Evolutionary conservation across 2,797 vertebrate species (phyloP), one percentile per base, ranked within the genome.

Genomic region (Leuciscus waleckii): DNA sequence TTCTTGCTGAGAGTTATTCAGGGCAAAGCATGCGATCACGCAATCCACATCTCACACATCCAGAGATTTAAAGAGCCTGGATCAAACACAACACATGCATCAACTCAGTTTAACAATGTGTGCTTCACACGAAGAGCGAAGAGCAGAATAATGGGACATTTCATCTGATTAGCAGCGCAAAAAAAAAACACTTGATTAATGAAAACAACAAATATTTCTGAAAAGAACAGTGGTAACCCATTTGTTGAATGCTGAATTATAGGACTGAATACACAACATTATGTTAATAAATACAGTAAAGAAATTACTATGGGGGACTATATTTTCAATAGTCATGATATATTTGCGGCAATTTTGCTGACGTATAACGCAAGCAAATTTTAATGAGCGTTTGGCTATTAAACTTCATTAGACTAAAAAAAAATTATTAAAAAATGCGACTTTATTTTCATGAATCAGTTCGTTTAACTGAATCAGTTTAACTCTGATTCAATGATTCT

Each of bases 1-100:
- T 61, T n/a, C n/a, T 61, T 11, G 58, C 61, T 61, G 61, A 26
- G 19, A 58, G 58, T 17, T 63, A 63, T 78, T 78, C n/a, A 78
- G 21, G 37, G 32, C 32, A 41, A 1, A 65, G 37, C 37, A 26
- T 17, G 58, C 16, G n/a, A 63, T 63, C 58, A 63, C 58, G 58
- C 58, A 63, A 29, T 63, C 58, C 61, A 63, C 61, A 16, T 63
- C 61, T 2, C 46, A 26, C 13, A 16, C 7, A n/a, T 26, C 35
- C 56, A 1, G 37, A 21, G 37, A 78, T 26, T 58, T 61, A 61
- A 17, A 56, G 32, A 29, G 56, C 26, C 67, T 29, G 37, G 37
- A 43, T 29, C 56, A 43, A 13, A 69, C 21, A 43, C 37, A 43
- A 26, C 37, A n/a, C 5, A 41, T n/a, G 37, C 35, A 41, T 23